Base-by-base conservation (phyloP, 2,888 invertebrate genomes). In the Eilema caniola region DNA sequence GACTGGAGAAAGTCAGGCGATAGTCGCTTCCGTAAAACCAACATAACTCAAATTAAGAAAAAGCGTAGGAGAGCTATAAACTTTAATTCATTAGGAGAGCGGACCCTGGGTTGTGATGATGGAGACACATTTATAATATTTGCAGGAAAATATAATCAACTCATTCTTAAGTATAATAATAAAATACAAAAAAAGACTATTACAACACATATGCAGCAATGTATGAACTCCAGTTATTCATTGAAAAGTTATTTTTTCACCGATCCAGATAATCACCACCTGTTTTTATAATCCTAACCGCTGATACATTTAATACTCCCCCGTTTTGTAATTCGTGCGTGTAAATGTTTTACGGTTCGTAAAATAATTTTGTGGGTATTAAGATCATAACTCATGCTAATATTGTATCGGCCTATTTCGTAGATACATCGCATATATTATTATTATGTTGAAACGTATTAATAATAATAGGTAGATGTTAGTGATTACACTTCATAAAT, bases 341-440 rank as follows among this genome's bases (percentile, higher is more conserved):
- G 66, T 74, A 69, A 70, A 69, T 75, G 66, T 77, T 82, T 80
- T 75, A 80, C 77, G 71, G 61, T 73, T 70, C 67, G 73, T 83
- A 79, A 83, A 83, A 76, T 79, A 75, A 79, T 83, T 75, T 80
- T 75, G 71, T 66, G 73, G 69, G 70, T 72, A 78, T 80, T 76
- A 80, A 76, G 64, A 81, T 61, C 72, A 68, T 24, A 20, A 59
- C 41, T 59, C 24, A 57, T 57, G 33, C 14, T 57, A 57, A 66
- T 33, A 53, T 57, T 57, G 25, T 70, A 72, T 66, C 69, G 69
- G 70, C 73, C 68, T 72, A 74, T 80, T 80, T 79, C 28, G 7
- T 64, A 64, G 16, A 64, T 41, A 64, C 25, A 64, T 61, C 31
- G 28, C n/a, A 31, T 31, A 33, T n/a, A 31, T 61, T 61, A 31